phyloP scores from a whole-genome alignment of 2,113 vertebrate species.

The Speoplatyrhinus poulsoni region DNA sequence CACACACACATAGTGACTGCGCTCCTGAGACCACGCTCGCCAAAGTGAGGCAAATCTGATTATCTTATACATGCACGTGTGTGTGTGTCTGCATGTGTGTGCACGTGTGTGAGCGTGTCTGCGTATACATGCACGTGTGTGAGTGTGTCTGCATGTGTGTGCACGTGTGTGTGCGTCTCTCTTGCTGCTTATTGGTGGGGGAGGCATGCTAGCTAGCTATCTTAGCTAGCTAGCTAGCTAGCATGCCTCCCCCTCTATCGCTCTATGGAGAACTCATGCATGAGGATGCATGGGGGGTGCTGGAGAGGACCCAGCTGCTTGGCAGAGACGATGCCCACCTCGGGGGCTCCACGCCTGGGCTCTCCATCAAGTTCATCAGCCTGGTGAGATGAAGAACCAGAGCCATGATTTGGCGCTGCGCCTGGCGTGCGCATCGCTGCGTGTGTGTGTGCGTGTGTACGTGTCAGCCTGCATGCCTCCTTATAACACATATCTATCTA shows the following conservation, averaged over 20 bases:
- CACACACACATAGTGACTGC: neutral
- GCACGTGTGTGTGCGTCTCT: neutral
- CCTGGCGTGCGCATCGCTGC: neutral
- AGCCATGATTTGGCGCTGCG: conserved; percentile 38
- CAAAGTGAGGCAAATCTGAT: conserved; percentile 51
- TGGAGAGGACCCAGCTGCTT: conserved; percentile 65
- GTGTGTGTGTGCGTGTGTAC: conserved; percentile 7
- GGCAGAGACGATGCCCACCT: conserved; percentile 51
- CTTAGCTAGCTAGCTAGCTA: neutral
- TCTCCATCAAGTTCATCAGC: conserved; percentile 50
- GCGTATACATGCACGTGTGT: neutral
- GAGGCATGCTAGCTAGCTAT: neutral
- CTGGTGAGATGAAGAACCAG: conserved; percentile 43
- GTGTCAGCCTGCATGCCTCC: neutral
- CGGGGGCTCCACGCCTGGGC: conserved; percentile 33
- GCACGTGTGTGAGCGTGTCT: neutral
- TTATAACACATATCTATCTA: too few relatives aligned
- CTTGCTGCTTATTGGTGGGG: conserved; percentile 19
- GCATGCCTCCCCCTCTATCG: too few relatives aligned
- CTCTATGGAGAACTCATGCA: conserved; percentile 19
- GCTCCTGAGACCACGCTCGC: conserved; percentile 28
- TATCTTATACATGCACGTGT: neutral
- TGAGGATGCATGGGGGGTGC: conserved; percentile 49
- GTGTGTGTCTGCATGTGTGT: neutral
- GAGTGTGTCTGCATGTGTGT: conserved; percentile 1